Conservation (phyloP, 2,888 invertebrate genomes). For the Caenorhabditis zanzibari region DNA sequence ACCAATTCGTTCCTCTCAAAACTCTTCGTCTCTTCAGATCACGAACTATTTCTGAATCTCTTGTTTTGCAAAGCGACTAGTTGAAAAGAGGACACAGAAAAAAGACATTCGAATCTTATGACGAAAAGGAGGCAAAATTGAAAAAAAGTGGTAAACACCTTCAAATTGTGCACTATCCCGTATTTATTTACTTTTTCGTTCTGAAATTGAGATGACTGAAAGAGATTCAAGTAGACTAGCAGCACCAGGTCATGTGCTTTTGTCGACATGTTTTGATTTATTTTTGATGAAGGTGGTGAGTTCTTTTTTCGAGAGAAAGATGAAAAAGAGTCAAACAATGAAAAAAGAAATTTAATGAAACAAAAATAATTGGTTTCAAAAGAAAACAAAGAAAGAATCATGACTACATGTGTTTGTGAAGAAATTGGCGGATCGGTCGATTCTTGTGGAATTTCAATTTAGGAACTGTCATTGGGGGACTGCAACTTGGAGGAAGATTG, state of each 20-base stretch:
- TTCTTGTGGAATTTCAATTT: constrained; percentile 51
- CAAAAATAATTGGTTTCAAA: neutral
- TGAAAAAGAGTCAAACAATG: constrained; percentile 3
- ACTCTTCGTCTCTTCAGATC: constrained; percentile 37
- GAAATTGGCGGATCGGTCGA: constrained; percentile 35
- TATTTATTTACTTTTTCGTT: constrained; percentile 38
- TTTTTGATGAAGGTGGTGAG: constrained; percentile 12
- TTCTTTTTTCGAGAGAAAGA: neutral
- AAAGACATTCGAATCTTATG: constrained; percentile 38
- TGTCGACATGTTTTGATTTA: constrained; percentile 35
- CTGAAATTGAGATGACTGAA: constrained; percentile 48
- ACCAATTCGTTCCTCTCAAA: constrained; percentile 7
- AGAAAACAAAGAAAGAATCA: constrained; percentile 20
- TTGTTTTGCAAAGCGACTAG: constrained; percentile 32
- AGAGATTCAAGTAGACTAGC: constrained; percentile 6
- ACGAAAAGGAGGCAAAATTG: constrained; percentile 6
- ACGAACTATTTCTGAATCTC: constrained; percentile 24
- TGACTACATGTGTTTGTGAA: constrained; percentile 35
- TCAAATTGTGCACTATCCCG: constrained; percentile 43
- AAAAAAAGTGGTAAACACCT: constrained; percentile 39
- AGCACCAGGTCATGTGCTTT: constrained; percentile 26
- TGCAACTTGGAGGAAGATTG: constrained; percentile 55
- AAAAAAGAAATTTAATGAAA: neutral
- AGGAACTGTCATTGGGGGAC: constrained; percentile 58
- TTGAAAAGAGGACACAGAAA: constrained; percentile 19